Evolutionary conservation across 2,113 vertebrate genomes (phyloP).

Genomic region (Odontesthes bonariensis): DNA sequence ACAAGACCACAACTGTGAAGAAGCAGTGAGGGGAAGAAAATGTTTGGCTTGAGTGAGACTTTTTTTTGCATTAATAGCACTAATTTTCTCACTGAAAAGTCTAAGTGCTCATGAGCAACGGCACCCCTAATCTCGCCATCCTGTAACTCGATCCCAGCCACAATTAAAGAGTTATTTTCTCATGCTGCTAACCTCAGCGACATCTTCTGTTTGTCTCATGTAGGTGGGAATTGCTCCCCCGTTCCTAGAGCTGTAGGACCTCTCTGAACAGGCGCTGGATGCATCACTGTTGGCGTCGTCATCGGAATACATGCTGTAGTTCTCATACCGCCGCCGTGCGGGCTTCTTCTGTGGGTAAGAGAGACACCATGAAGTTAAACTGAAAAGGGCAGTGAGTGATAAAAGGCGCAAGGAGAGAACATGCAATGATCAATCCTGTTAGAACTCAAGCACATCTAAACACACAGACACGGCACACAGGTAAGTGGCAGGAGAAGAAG

Average conservation of each 20-base stretch:
- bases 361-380: constrained; percentile 14
- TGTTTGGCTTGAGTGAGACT: too few relatives aligned
- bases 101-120: background rate
- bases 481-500: constrained; percentile 63
- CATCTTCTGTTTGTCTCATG: constrained; percentile 96
- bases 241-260: constrained; percentile 95
- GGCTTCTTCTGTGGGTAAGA: constrained; percentile 89
- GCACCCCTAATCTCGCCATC: background rate
- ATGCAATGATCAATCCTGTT: constrained; percentile 1
- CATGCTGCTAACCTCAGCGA: constrained; percentile 84
- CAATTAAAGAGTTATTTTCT: background rate
- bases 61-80: background rate
- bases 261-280: constrained; percentile 95
- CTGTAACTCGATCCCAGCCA: too few relatives aligned
- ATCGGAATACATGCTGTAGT: constrained; percentile 94
- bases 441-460: constrained; percentile 9
- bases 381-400: background rate
- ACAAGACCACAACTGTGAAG: background rate
- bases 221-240: constrained; percentile 93
- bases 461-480: constrained; percentile 39
- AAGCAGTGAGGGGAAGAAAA: too few relatives aligned
- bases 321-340: constrained; percentile 91
- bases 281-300: constrained; percentile 98
- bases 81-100: background rate
- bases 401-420: background rate